A percentile compares a stretch with the other conserved stretches of the same genome.
phyloP scores from a whole-genome alignment of 2,113 vertebrate genomes.

The Barbus barbus region DNA sequence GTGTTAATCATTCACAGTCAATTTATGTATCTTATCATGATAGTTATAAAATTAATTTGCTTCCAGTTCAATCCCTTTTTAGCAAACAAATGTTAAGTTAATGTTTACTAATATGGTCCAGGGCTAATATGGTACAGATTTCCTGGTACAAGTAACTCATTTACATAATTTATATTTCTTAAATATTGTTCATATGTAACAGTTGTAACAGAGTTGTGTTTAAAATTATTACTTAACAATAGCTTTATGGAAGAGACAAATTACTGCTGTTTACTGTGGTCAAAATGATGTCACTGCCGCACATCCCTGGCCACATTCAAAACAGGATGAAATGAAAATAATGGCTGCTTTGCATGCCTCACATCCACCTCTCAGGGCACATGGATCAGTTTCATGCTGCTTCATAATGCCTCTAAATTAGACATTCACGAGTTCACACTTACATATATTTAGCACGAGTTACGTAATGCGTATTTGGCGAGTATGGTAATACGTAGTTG shows the following conservation, averaged over 20 bases:
- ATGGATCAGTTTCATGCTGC: too few relatives aligned
- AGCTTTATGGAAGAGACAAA: background rate
- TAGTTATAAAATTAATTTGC: background rate
- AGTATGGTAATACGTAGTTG: too few relatives aligned
- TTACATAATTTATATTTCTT: background rate
- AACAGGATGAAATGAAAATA: too few relatives aligned
- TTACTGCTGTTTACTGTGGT: background rate
- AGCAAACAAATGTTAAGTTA: background rate
- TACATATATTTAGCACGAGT: too few relatives aligned
- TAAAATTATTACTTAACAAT: background rate
- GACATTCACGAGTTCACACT: too few relatives aligned
- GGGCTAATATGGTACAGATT: background rate
- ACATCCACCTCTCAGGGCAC: too few relatives aligned
- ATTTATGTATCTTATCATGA: constrained; percentile 9
- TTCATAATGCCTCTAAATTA: too few relatives aligned
- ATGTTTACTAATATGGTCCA: background rate
- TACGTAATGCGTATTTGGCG: too few relatives aligned
- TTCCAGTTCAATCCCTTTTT: background rate
- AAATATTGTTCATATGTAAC: background rate
- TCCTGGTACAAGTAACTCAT: background rate
- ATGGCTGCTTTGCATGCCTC: too few relatives aligned
- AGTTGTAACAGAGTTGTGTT: background rate
- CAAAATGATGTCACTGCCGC: background rate
- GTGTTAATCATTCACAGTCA: constrained; percentile 14
- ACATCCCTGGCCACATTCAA: background rate